Conservation (phyloP, 1,140 invertebrate genomes). For the Temnothorax longispinosus region DNA sequence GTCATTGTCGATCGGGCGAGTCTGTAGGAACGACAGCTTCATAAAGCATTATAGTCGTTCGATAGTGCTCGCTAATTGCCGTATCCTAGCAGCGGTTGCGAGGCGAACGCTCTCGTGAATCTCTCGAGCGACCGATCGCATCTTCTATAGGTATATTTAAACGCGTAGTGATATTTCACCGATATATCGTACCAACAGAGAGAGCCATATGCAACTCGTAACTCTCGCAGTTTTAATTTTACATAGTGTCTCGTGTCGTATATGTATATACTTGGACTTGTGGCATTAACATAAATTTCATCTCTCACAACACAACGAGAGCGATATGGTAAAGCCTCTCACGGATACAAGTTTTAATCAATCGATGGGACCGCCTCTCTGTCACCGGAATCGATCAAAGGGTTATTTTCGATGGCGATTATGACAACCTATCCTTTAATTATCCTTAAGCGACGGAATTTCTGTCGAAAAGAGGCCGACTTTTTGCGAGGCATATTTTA, state of each 20-base stretch:
- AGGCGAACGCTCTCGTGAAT: conserved; percentile 58
- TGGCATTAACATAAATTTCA: conserved; percentile 46
- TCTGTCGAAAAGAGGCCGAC: neutral
- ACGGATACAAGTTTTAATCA: conserved; percentile 21
- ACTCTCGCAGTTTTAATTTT: conserved; percentile 30
- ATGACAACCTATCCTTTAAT: conserved; percentile 43
- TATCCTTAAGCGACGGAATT: conserved; percentile 31
- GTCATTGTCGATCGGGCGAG: conserved; percentile 27
- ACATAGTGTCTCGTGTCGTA: conserved; percentile 2
- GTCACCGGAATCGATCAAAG: conserved; percentile 42
- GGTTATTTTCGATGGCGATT: conserved; percentile 28
- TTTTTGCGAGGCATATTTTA: conserved; percentile 24
- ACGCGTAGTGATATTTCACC: conserved; percentile 20
- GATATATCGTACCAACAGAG: conserved; percentile 12
- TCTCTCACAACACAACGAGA: conserved; percentile 15
- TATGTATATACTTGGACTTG: neutral
- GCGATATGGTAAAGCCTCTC: neutral
- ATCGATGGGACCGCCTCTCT: conserved; percentile 51
- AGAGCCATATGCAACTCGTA: conserved; percentile 10
- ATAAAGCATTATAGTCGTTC: conserved; percentile 43
- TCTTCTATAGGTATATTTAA: conserved; percentile 15
- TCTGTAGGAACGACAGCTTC: conserved; percentile 44
- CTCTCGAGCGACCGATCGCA: conserved; percentile 22
- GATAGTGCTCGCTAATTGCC: conserved; percentile 65
- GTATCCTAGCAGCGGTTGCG: conserved; percentile 38